A percentile compares a stretch with the other conserved stretches of the same genome.
These are phyloP conservation scores for Steinernema khuongi DNA, from an alignment of 1,140 invertebrate genomes.

Conservation along the genomic window DNA sequence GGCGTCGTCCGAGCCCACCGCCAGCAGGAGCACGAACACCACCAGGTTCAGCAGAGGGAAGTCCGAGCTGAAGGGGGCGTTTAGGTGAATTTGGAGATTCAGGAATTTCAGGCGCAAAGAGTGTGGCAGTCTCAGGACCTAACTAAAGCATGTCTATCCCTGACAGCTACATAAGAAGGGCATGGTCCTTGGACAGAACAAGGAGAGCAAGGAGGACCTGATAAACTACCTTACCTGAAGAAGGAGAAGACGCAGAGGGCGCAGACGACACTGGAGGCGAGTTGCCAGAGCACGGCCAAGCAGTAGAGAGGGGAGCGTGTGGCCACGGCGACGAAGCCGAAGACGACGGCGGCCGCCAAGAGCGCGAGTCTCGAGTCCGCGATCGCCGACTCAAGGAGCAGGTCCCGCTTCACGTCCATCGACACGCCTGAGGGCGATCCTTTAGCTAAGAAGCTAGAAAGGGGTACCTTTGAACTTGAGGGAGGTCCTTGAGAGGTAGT, in stretches of 20 bases:
- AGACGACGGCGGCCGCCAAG: conserved; percentile 29
- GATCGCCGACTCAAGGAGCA: conserved; percentile 28
- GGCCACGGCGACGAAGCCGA: conserved; percentile 17
- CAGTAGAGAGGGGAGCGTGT: conserved; percentile 22
- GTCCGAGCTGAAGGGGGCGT: conserved; percentile 43
- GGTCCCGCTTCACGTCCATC: conserved; percentile 40
- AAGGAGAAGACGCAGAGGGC: background rate
- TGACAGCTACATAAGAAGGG: no score
- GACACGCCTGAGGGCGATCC: conserved; percentile 30
- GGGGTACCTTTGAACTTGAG: conserved; percentile 32
- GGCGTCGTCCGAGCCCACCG: conserved; percentile 56
- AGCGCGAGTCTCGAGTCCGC: conserved; percentile 29
- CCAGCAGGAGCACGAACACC: conserved; percentile 52
- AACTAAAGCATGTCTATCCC: no score
- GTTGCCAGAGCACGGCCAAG: background rate
- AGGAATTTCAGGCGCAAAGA: background rate
- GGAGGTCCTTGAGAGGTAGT: conserved; percentile 20
- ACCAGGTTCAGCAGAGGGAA: conserved; percentile 57
- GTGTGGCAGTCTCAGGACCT: no score
- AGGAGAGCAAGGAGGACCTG: no score
- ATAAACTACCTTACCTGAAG: no score
- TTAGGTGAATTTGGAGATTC: conserved; percentile 16
- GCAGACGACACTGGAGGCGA: background rate
- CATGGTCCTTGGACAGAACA: no score
- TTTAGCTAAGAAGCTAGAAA: no score